Conservation (phyloP, 1,140 invertebrate genomes). For the Ceratina japonica region DNA sequence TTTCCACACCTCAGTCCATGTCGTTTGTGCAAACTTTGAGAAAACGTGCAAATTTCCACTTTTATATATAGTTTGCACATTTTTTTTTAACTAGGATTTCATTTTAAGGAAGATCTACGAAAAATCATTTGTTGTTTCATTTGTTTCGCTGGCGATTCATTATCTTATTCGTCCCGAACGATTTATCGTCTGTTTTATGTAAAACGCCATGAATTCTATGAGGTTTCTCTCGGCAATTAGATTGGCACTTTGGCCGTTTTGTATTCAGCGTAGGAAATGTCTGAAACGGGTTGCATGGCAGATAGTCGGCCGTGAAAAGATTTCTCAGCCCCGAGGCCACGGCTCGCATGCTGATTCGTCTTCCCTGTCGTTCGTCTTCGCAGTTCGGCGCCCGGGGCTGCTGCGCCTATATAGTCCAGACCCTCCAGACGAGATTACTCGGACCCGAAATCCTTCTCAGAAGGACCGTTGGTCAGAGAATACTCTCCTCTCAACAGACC, state of each 20-base stretch:
- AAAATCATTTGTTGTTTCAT: too few relatives aligned
- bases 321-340: conserved; percentile 28
- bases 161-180: too few relatives aligned
- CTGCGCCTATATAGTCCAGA: conserved; percentile 31
- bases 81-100: too few relatives aligned
- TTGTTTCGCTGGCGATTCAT: too few relatives aligned
- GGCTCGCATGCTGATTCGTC: conserved; percentile 49
- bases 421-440: conserved; percentile 47
- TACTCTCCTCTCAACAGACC: too few relatives aligned
- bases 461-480: conserved; percentile 33
- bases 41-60: too few relatives aligned
- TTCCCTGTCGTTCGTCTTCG: conserved; percentile 24
- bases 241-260: background rate
- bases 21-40: background rate
- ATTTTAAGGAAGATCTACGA: too few relatives aligned
- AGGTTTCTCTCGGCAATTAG: too few relatives aligned
- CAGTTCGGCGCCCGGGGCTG: conserved; percentile 38
- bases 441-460: conserved; percentile 40
- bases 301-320: conserved; percentile 36
- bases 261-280: conserved; percentile 22
- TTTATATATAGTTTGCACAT: too few relatives aligned
- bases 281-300: conserved; percentile 9
- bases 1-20: too few relatives aligned
- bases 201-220: too few relatives aligned
- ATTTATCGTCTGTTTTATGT: too few relatives aligned